These are phyloP conservation scores for Lasioglossum lativentre DNA, from an alignment of 2,888 invertebrate genomes.

Conservation along the genomic window DNA sequence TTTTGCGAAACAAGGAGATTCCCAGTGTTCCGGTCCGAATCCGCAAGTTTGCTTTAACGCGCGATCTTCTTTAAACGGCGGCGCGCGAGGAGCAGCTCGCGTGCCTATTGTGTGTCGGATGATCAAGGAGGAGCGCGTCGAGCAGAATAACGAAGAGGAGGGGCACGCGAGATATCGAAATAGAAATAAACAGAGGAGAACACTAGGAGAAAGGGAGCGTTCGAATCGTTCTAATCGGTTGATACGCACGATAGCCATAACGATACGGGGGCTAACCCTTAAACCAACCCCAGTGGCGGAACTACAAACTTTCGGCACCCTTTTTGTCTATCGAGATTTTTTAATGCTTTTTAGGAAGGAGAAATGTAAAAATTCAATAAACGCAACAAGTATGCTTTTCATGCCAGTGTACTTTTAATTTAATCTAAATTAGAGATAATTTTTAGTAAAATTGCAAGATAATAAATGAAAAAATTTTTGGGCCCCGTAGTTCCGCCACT, in stretches of 20 bases:
- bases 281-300: too few species aligned
- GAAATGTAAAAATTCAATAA: too few species aligned
- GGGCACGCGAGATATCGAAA: neutral
- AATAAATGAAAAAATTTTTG: too few species aligned
- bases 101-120: conserved; percentile 10
- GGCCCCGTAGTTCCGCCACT: too few species aligned
- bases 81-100: conserved; percentile 16
- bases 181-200: neutral
- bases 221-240: neutral
- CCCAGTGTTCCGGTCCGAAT: neutral
- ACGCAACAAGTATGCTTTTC: too few species aligned
- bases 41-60: neutral
- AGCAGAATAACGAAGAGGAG: neutral
- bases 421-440: too few species aligned
- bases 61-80: conserved; percentile 10
- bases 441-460: too few species aligned
- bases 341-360: too few species aligned
- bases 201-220: neutral
- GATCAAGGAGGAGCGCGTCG: conserved; percentile 10
- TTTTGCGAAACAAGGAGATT: neutral
- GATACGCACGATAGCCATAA: neutral
- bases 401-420: too few species aligned
- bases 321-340: too few species aligned
- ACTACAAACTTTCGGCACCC: too few species aligned
- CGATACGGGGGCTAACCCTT: neutral